A percentile compares a stretch with the other conserved stretches of the same genome.
phyloP scores from a whole-genome alignment of 2,113 vertebrate genomes.

The Sphyrna mokarran region DNA sequence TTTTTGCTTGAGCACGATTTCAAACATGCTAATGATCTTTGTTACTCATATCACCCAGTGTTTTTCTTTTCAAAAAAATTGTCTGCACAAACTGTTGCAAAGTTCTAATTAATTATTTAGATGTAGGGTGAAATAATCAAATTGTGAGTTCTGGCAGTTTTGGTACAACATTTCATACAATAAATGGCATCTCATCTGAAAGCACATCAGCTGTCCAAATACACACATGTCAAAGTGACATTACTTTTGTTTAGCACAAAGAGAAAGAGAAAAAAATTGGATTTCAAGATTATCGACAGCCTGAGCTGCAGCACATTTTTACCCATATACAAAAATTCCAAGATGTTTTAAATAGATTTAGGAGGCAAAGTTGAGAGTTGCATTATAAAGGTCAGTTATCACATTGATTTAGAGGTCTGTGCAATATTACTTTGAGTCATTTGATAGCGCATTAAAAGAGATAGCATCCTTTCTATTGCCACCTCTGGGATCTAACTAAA shows the following conservation, averaged over 20 bases:
- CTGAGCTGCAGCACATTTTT: not conserved
- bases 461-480: constrained; percentile 33
- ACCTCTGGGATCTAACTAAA: constrained; percentile 35
- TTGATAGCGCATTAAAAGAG: constrained; percentile 35
- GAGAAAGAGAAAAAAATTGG: not conserved
- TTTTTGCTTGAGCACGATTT: not conserved
- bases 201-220: constrained; percentile 30
- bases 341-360: constrained; percentile 32
- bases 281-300: not conserved
- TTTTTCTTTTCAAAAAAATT: not conserved
- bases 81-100: constrained; percentile 1
- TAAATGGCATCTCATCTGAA: constrained; percentile 27
- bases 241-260: constrained; percentile 20
- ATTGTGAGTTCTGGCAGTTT: constrained; percentile 18
- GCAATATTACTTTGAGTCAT: constrained; percentile 36
- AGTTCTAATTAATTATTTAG: not conserved
- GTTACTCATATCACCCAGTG: constrained; percentile 1
- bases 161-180: not conserved
- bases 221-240: constrained; percentile 27
- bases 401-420: constrained; percentile 35
- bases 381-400: constrained; percentile 36
- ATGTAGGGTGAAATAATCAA: constrained; percentile 26
- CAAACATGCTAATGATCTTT: constrained; percentile 13
- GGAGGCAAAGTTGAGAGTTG: constrained; percentile 30
- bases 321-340: not conserved